Evolutionary conservation across 1,140 invertebrate species (phyloP).

Genomic region (Halictus rubicundus): DNA sequence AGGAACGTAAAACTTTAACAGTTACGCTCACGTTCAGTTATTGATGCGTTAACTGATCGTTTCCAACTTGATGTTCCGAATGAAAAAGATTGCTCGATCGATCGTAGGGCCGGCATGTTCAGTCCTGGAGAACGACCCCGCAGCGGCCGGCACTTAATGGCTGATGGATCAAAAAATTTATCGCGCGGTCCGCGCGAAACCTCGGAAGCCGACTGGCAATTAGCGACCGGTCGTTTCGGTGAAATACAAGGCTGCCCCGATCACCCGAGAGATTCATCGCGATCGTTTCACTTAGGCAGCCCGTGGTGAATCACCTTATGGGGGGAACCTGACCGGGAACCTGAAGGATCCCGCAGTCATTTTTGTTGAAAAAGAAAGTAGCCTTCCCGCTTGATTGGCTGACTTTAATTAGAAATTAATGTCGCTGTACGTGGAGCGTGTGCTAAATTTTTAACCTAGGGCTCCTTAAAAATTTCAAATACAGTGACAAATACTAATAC

Average conservation of each 20-base stretch:
- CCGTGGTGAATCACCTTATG: not conserved
- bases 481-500: too few relatives aligned
- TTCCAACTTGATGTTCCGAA: too few relatives aligned
- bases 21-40: too few relatives aligned
- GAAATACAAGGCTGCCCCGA: slow-evolving; percentile 24
- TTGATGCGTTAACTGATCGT: too few relatives aligned
- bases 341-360: too few relatives aligned
- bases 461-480: too few relatives aligned
- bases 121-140: not conserved
- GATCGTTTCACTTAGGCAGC: not conserved
- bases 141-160: slow-evolving; percentile 26
- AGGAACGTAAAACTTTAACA: too few relatives aligned
- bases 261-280: not conserved
- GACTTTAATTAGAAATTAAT: too few relatives aligned
- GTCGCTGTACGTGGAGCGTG: too few relatives aligned
- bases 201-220: slow-evolving; percentile 33
- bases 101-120: not conserved
- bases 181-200: slow-evolving; percentile 26
- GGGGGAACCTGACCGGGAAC: not conserved
- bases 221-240: slow-evolving; percentile 40
- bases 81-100: not conserved
- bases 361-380: too few relatives aligned
- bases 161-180: slow-evolving; percentile 48
- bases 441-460: too few relatives aligned
- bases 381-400: too few relatives aligned